These are phyloP conservation scores for Agonum fuliginosum DNA, from an alignment of 2,888 invertebrate species.

Conservation along the genomic window DNA sequence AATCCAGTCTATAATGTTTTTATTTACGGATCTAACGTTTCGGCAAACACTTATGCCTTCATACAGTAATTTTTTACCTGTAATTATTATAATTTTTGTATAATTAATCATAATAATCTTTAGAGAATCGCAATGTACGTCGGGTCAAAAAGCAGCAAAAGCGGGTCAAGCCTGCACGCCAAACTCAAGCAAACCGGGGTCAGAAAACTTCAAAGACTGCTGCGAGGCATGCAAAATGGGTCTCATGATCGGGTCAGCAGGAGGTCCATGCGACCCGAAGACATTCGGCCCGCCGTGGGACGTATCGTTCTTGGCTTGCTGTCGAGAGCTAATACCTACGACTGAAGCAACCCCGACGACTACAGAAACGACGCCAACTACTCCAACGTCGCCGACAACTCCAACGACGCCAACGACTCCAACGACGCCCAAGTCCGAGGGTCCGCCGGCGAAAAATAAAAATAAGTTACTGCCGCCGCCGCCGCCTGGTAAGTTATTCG, in stretches of 20 bases:
- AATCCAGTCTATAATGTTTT: too few relatives aligned
- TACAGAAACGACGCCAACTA: conserved; percentile 62
- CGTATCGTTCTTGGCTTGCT: conserved; percentile 79
- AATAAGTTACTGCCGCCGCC: conserved; percentile 60
- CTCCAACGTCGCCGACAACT: conserved; percentile 63
- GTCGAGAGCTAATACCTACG: conserved; percentile 71
- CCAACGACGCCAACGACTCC: conserved; percentile 56
- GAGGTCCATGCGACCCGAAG: conserved; percentile 75
- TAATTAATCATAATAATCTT: conserved; percentile 63
- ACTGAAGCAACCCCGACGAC: conserved; percentile 63
- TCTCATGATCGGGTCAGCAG: conserved; percentile 76
- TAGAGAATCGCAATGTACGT: conserved; percentile 74
- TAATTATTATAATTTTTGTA: too few relatives aligned
- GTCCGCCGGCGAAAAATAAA: conserved; percentile 55
- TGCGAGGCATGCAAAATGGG: conserved; percentile 81
- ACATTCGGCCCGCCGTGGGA: conserved; percentile 77
- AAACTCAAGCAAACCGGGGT: conserved; percentile 48
- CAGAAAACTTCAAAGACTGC: conserved; percentile 72
- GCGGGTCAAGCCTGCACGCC: conserved; percentile 70
- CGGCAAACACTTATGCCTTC: too few relatives aligned
- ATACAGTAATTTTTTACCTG: too few relatives aligned
- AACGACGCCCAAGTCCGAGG: conserved; percentile 40
- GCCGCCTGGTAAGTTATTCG: conserved; percentile 60
- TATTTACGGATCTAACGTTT: too few relatives aligned
- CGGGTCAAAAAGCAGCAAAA: conserved; percentile 74